These are phyloP conservation scores for Andricus quercusramuli DNA, from an alignment of 2,888 invertebrate species.

Conservation along the genomic window DNA sequence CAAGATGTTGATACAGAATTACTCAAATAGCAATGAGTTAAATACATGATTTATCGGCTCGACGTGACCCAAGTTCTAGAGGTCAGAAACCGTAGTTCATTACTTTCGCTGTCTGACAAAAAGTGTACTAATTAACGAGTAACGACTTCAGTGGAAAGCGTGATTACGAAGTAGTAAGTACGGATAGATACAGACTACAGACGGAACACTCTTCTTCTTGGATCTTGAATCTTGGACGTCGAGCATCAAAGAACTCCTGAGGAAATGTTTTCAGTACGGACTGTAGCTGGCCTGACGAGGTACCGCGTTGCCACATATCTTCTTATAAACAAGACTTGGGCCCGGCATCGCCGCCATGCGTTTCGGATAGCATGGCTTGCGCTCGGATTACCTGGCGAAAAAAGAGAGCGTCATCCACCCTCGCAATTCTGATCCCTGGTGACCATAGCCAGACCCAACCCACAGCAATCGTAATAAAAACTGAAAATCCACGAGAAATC, in stretches of 20 bases:
- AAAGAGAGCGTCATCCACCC: conserved; percentile 40
- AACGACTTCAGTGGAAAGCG: conserved; percentile 34
- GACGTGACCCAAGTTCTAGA: not conserved
- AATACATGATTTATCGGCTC: conserved; percentile 29
- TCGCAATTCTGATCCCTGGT: conserved; percentile 37
- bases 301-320: conserved; percentile 31
- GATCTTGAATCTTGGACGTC: not conserved
- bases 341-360: conserved; percentile 28
- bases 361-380: conserved; percentile 27
- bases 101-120: conserved; percentile 27
- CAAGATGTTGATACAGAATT: not conserved
- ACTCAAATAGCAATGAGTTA: conserved; percentile 12
- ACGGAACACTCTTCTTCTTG: not conserved
- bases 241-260: not conserved
- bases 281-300: conserved; percentile 29
- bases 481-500: not conserved
- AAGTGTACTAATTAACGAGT: conserved; percentile 32
- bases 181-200: conserved; percentile 2
- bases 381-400: conserved; percentile 43
- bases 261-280: conserved; percentile 33
- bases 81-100: conserved; percentile 23
- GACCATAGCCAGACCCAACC: conserved; percentile 19
- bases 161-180: conserved; percentile 31
- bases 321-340: conserved; percentile 22
- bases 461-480: conserved; percentile 12